A percentile compares a stretch with the other conserved stretches of the same genome.
Evolutionary conservation across 2,113 vertebrate species (phyloP).

Genomic region (Cervus canadensis): DNA sequence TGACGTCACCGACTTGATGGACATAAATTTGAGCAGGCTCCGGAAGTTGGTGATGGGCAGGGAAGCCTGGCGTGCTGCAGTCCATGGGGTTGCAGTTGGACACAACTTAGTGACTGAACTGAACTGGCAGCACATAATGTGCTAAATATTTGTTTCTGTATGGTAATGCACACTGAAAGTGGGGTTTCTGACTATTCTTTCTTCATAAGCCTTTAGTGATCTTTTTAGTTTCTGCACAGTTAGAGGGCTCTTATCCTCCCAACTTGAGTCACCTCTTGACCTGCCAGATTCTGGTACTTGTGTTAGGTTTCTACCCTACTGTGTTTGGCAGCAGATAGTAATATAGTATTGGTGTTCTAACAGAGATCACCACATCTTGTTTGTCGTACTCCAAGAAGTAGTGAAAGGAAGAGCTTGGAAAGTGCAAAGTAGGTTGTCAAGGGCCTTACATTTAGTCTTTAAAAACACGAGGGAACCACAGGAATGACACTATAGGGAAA

Average conservation of each 20-base stretch:
- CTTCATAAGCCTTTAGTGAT: background rate
- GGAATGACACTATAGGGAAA: background rate
- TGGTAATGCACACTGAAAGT: background rate
- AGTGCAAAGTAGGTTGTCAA: background rate
- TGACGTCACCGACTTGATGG: background rate
- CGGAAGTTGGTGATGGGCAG: background rate
- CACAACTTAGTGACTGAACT: background rate
- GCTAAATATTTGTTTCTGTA: background rate
- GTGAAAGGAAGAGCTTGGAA: background rate
- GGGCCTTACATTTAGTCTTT: background rate
- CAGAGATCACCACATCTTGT: background rate
- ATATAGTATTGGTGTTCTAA: background rate
- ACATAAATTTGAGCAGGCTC: background rate
- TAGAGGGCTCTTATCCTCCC: background rate
- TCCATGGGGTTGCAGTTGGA: background rate
- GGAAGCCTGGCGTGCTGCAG: background rate
- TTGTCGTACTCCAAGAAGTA: background rate
- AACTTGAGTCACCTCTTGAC: background rate
- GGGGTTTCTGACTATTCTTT: background rate
- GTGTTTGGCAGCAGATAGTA: background rate
- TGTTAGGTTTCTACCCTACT: background rate
- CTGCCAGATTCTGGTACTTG: background rate
- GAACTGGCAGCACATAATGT: background rate
- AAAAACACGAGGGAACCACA: background rate
- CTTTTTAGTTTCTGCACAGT: background rate